Evolutionary conservation across 2,113 vertebrate species (phyloP).

Genomic region (Mormyrus lacerda): DNA sequence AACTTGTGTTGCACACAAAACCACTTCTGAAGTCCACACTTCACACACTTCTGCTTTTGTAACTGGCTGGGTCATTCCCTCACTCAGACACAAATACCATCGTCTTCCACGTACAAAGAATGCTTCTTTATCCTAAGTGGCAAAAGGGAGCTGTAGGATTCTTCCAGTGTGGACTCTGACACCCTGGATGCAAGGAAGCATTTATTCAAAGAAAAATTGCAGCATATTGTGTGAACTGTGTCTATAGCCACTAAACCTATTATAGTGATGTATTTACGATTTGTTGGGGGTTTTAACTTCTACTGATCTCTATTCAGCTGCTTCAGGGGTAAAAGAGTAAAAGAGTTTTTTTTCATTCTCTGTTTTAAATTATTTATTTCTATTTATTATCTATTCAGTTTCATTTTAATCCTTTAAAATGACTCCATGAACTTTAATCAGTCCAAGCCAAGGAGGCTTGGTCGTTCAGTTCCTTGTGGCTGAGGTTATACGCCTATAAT

Average conservation of each 20-base stretch:
- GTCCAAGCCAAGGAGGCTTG: not conserved
- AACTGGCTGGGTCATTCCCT: not conserved
- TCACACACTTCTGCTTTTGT: conserved; percentile 8
- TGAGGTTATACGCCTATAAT: not conserved
- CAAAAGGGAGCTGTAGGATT: not conserved
- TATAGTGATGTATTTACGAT: not conserved
- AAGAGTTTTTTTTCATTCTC: not conserved
- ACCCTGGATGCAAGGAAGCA: conserved; percentile 1
- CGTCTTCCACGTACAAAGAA: conserved; percentile 46
- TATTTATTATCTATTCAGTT: not conserved
- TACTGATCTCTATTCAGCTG: not conserved
- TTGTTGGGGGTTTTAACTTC: not conserved
- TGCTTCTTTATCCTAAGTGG: not conserved
- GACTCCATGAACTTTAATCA: not conserved
- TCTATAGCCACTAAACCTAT: conserved; percentile 4
- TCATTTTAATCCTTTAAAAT: not conserved
- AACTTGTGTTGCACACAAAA: conserved; percentile 15
- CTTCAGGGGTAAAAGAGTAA: not conserved
- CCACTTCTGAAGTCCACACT: no score
- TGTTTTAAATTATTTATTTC: not conserved
- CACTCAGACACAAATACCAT: conserved; percentile 4
- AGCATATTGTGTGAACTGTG: conserved; percentile 19
- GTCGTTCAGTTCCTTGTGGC: not conserved
- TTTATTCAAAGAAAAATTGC: conserved; percentile 16
- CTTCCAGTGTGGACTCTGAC: not conserved